Conservation (phyloP, 2,888 invertebrate species). For the Tachystola acroxantha region DNA sequence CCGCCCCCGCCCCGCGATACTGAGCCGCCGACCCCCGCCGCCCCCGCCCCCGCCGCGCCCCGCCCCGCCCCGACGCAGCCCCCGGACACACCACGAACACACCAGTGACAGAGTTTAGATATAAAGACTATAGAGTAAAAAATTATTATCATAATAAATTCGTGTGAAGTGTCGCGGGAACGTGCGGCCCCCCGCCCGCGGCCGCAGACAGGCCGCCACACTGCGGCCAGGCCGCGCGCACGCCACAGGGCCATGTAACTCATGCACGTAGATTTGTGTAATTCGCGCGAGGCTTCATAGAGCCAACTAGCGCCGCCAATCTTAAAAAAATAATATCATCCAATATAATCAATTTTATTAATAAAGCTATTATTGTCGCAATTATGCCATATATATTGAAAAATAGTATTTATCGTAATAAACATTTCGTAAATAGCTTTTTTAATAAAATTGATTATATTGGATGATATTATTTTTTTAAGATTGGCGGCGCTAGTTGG, state of each 20-base stretch:
- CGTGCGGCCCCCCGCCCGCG: background rate
- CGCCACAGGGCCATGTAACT: background rate
- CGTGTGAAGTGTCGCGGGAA: background rate
- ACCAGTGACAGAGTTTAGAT: conserved; percentile 1
- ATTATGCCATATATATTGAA: too few relatives aligned
- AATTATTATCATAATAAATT: conserved; percentile 4
- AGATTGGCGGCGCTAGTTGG: too few relatives aligned
- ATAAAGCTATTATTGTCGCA: too few relatives aligned
- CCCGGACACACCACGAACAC: background rate
- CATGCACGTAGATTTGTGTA: background rate
- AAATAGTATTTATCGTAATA: too few relatives aligned
- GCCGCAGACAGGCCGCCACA: background rate
- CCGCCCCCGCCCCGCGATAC: conserved; percentile 20
- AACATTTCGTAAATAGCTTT: too few relatives aligned
- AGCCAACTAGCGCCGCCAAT: too few relatives aligned
- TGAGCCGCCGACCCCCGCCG: conserved; percentile 28
- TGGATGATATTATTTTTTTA: too few relatives aligned
- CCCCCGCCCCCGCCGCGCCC: conserved; percentile 11
- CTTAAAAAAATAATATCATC: too few relatives aligned
- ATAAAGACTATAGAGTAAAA: conserved; percentile 2
- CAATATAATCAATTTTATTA: too few relatives aligned
- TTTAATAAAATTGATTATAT: too few relatives aligned
- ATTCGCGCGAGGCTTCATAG: too few relatives aligned
- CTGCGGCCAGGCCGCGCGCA: background rate
- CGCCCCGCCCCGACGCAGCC: conserved; percentile 9